Conservation (phyloP, 2,113 vertebrate genomes). For the Dicerorhinus sumatrensis region DNA sequence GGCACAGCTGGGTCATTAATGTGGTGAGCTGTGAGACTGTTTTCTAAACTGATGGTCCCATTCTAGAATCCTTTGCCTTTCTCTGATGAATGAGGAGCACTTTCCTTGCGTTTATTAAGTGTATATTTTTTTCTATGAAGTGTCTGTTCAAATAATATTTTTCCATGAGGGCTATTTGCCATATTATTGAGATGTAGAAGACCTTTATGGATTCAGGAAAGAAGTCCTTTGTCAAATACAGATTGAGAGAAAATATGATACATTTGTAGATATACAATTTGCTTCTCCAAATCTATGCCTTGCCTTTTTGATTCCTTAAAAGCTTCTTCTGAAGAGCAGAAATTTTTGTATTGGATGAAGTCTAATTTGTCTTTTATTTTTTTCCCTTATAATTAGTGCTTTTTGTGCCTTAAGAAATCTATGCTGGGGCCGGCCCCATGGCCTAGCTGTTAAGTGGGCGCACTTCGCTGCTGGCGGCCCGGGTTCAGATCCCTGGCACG, state of each 20-base stretch:
- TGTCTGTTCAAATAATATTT: background rate
- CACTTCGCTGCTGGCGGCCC: too few species aligned
- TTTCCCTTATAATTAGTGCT: background rate
- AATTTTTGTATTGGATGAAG: background rate
- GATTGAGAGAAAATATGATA: background rate
- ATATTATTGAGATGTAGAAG: background rate
- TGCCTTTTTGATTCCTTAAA: background rate
- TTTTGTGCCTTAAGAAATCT: background rate
- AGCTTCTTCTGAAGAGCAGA: background rate
- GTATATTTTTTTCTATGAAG: background rate
- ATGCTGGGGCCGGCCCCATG: too few species aligned
- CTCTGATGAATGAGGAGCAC: background rate
- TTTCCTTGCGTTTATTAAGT: background rate
- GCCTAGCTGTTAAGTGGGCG: too few species aligned
- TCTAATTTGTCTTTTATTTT: background rate
- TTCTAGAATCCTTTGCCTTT: background rate
- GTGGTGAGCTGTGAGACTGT: background rate
- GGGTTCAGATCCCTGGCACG: too few species aligned
- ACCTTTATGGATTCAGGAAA: background rate
- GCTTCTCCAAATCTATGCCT: background rate
- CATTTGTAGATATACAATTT: background rate
- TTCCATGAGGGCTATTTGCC: background rate
- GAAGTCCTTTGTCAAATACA: background rate
- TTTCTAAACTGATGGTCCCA: background rate
- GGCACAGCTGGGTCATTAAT: background rate